Conservation (phyloP, 2,888 invertebrate species). For the Lepas anatifera region DNA sequence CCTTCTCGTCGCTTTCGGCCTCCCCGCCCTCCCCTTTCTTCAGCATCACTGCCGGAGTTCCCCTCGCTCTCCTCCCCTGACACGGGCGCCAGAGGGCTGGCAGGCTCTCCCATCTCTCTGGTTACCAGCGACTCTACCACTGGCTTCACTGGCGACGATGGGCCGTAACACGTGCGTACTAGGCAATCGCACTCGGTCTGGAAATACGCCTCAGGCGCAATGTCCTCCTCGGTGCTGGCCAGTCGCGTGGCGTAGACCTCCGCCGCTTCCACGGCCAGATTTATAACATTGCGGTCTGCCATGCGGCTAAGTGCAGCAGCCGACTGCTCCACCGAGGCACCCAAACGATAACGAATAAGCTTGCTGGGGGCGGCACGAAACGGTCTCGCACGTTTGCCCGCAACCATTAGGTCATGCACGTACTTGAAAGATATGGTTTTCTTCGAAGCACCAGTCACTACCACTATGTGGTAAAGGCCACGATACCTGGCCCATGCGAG, state of each 20-base stretch:
- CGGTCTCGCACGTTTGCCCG: constrained; percentile 30
- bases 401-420: constrained; percentile 28
- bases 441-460: constrained; percentile 27
- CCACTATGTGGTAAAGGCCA: constrained; percentile 31
- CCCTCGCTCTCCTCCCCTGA: constrained; percentile 32
- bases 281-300: constrained; percentile 32
- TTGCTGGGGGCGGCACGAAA: constrained; percentile 29
- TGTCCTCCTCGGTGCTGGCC: constrained; percentile 27
- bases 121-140: too few species aligned
- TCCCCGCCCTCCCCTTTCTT: constrained; percentile 25
- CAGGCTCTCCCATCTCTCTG: constrained; percentile 20
- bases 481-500: constrained; percentile 26
- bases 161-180: constrained; percentile 31
- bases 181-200: constrained; percentile 30
- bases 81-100: constrained; percentile 30
- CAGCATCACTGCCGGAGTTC: constrained; percentile 31
- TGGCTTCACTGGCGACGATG: constrained; percentile 31
- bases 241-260: constrained; percentile 31
- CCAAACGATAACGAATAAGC: constrained; percentile 29
- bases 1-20: constrained; percentile 26
- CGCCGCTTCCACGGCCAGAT: constrained; percentile 24
- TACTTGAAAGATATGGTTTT: constrained; percentile 32
- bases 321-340: constrained; percentile 28
- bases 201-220: constrained; percentile 24
- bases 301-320: constrained; percentile 29